Percentiles rank a stretch among this genome's conserved stretches.
Evolutionary conservation across 2,888 invertebrate genomes (phyloP).

Genomic region (Agonopterix arenella): DNA sequence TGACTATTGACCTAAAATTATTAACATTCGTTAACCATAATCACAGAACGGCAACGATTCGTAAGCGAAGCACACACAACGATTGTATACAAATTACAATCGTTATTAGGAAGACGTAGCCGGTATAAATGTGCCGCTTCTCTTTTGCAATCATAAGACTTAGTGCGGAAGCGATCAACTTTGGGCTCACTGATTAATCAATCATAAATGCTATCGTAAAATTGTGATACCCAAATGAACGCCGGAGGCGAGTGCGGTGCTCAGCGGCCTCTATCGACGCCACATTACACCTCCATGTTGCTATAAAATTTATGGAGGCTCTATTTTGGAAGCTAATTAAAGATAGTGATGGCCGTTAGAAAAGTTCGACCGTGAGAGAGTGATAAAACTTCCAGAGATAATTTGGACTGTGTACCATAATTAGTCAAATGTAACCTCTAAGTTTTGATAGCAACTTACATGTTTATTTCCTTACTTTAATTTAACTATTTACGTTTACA

Average conservation of each 20-base stretch:
- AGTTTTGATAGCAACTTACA: constrained; percentile 2
- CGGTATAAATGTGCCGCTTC: constrained; percentile 24
- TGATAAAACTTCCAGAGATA: constrained; percentile 52
- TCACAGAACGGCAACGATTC: constrained; percentile 1
- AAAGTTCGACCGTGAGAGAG: constrained; percentile 64
- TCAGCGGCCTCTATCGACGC: constrained; percentile 27
- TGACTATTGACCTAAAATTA: background rate
- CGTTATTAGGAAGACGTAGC: constrained; percentile 12
- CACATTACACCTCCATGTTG: constrained; percentile 50
- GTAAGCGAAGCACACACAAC: background rate
- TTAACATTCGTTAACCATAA: constrained; percentile 4
- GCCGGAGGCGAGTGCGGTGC: constrained; percentile 33
- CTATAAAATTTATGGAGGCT: constrained; percentile 69
- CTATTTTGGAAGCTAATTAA: constrained; percentile 71
- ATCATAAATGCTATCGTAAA: constrained; percentile 59
- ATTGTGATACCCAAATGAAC: constrained; percentile 44
- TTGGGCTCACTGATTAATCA: constrained; percentile 56
- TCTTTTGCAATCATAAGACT: constrained; percentile 48
- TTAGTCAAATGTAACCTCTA: constrained; percentile 12
- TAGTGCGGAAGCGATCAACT: constrained; percentile 59
- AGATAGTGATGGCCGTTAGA: constrained; percentile 60
- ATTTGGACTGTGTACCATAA: constrained; percentile 30
- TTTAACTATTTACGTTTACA: constrained; percentile 8
- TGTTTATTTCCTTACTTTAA: background rate
- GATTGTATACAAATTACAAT: constrained; percentile 15